Evolutionary conservation across 2,797 vertebrate genomes (phyloP), one percentile per base, ranked within the genome.

Genomic region (Caiman crocodilus): DNA sequence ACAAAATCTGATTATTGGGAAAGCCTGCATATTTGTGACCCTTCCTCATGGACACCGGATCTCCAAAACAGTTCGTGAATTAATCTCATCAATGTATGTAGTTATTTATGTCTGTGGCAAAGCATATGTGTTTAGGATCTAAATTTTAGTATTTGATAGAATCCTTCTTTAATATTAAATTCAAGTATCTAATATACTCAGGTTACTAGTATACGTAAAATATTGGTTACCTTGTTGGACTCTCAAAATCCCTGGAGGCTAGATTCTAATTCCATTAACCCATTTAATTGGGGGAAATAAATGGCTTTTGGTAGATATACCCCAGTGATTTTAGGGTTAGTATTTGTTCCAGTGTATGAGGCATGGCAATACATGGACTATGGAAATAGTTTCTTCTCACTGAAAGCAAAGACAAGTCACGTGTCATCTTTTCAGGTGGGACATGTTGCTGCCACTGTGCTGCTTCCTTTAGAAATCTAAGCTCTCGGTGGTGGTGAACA

Each of bases 151-250:
- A 90, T 95, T 94, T 90, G 92, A 93, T 84, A 57, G 25, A 25
- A 56, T 89, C 71, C 87, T 94, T 84, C 89, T 94, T 95, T 93
- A 96, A 95, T 96, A 94, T 95, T 96, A 95, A 95, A 79, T 65
- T 85, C 57, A 88, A 90, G 42, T 50, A 91, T 92, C 78, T 90
- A 84, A 90, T 92, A 58, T 35, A 55, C 35, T 95, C 82, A 84
- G 11, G 42, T 92, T 90, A 73, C 93, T 96, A 93, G 94, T 88
- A 89, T 81, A 89, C 95, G 92, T 81, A 85, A 90, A 96, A 83
- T 95, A 77, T 93, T 96, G 96, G 95, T 97, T 96, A 79, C 94
- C 91, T 91, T 85, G 69, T 94, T 92, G 84, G 81, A 90, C 69
- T 63, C 81, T 85, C 82, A n/a, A 30, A 67, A 1, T 86, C 91